Base-by-base conservation (phyloP, 2,797 vertebrate species). In the Sebastes alutus region DNA sequence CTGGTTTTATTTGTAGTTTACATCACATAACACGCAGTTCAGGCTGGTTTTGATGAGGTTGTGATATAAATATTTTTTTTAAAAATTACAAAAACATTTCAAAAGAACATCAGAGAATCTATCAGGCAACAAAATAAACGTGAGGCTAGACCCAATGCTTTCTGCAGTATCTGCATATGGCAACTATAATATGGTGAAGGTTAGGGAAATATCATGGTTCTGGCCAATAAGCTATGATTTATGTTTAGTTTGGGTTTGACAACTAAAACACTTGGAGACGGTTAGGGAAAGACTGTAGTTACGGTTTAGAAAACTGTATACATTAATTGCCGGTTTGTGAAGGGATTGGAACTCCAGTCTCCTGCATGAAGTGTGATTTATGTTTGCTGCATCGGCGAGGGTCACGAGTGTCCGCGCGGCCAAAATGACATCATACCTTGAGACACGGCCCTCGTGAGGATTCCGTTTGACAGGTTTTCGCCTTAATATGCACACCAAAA, bases 391-490 rank as follows among this genome's bases (percentile, higher is more conserved):
- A n/a, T n/a, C n/a, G n/a, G n/a, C n/a, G n/a, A n/a, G n/a, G n/a
- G n/a, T n/a, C n/a, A n/a, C 25, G n/a, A n/a, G n/a, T n/a, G n/a
- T n/a, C n/a, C n/a, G n/a, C n/a, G 16, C 0, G 42, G 42, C 42
- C 42, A 46, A 18, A 46, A 46, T 46, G 1, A 46, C 16, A 0
- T 46, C 42, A 46, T 0, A 46, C 42, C 42, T 0, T 46, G 6
- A 18, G 42, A 46, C 6, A 46, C 1, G 16, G 42, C 16, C 1
- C 42, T 7, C 6, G 7, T 46, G 0, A 0, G 42, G 42, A 46
- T 46, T 46, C 42, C 16, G 16, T 46, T 46, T 46, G 42, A 46
- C 42, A 46, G 42, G 1, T 46, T 46, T 46, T 42, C 0, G 2
- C 38, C 38, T 42, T n/a, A n/a, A n/a, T n/a, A 46, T 46, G 42